Evolutionary conservation across 2,888 invertebrate genomes (phyloP).

Genomic region (Tetrapedia diversipes): DNA sequence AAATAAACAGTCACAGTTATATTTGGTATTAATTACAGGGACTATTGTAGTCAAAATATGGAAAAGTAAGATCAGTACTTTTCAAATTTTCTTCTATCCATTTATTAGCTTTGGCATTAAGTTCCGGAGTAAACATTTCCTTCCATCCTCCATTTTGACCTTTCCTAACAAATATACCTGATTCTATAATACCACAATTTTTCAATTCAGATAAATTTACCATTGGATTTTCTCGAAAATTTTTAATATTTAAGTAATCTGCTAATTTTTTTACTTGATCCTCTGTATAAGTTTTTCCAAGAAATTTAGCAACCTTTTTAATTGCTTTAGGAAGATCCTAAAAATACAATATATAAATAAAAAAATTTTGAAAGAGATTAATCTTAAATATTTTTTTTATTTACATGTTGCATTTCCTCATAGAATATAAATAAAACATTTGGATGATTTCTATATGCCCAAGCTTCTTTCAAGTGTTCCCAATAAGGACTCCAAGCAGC

Average conservation of each 20-base stretch:
- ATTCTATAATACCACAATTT: constrained; percentile 86
- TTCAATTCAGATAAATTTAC: constrained; percentile 89
- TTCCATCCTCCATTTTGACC: constrained; percentile 89
- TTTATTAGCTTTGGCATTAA: constrained; percentile 86
- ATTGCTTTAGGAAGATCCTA: constrained; percentile 86
- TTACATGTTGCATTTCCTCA: constrained; percentile 89
- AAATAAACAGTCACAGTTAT: too few species aligned
- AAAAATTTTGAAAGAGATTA: constrained; percentile 3
- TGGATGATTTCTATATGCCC: constrained; percentile 86
- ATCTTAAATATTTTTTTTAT: constrained; percentile 14
- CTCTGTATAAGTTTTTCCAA: constrained; percentile 85
- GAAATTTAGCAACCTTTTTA: constrained; percentile 86
- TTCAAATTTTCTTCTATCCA: constrained; percentile 88
- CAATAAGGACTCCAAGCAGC: constrained; percentile 91
- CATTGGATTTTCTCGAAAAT: constrained; percentile 91
- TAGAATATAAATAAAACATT: constrained; percentile 91
- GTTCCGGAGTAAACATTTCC: constrained; percentile 88
- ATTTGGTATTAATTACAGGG: constrained; percentile 1
- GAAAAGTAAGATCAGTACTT: constrained; percentile 86
- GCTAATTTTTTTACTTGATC: constrained; percentile 86
- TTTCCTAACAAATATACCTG: constrained; percentile 87
- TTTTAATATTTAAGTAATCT: constrained; percentile 90
- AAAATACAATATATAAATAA: constrained; percentile 61
- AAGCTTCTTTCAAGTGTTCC: constrained; percentile 91
- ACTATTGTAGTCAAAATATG: constrained; percentile 71